Percentiles rank a stretch among this genome's conserved stretches.
Conservation (phyloP, 92 coral and sea anemone genomes). For the Actinostola sp. region DNA sequence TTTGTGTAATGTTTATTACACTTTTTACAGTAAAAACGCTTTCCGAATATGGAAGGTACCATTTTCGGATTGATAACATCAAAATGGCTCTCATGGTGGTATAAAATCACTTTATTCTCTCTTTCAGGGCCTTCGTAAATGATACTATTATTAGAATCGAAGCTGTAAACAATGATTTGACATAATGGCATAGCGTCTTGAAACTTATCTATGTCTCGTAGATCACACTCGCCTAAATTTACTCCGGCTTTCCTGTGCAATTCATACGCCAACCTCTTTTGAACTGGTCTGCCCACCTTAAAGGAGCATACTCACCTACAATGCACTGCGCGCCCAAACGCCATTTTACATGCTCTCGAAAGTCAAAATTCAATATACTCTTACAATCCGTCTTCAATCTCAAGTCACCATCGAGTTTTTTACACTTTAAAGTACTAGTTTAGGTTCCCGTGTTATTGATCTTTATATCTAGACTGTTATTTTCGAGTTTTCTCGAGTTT, state of each 20-base stretch:
- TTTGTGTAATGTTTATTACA: conserved; percentile 26
- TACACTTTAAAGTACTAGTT: too few species aligned
- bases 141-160: not conserved
- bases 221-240: conserved; percentile 20
- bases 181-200: conserved; percentile 4
- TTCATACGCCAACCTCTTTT: conserved; percentile 11
- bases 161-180: conserved; percentile 18
- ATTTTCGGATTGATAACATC: conserved; percentile 25
- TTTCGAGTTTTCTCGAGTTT: too few species aligned
- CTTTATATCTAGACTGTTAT: too few species aligned
- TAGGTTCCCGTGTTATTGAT: too few species aligned
- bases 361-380: too few species aligned
- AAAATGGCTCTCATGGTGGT: conserved; percentile 12
- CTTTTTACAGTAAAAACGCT: conserved; percentile 3
- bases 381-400: too few species aligned
- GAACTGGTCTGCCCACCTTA: conserved; percentile 30
- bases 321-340: too few species aligned
- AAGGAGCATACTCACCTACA: too few species aligned
- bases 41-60: conserved; percentile 22
- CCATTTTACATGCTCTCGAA: too few species aligned
- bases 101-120: conserved; percentile 13
- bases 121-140: conserved; percentile 8
- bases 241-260: conserved; percentile 30
- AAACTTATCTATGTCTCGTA: conserved; percentile 18
- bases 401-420: too few species aligned